Evolutionary conservation across 2,113 vertebrate species (phyloP).

Genomic region (Leptocoma aspasia): DNA sequence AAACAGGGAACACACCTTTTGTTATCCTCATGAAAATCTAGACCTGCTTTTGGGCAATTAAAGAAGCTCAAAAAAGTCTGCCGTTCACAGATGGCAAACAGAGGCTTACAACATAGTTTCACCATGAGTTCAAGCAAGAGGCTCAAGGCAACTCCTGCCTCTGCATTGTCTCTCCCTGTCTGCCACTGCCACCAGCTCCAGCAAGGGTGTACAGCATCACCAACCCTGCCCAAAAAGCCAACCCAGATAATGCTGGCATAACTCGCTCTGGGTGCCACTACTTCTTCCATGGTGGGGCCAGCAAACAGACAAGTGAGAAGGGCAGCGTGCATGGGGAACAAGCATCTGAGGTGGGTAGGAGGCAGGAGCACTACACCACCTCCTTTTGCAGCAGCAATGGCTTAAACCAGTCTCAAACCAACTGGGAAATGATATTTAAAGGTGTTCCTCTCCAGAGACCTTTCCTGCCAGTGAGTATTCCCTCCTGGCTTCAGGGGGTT

Average conservation of each 20-base stretch:
- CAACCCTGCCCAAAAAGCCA: neutral
- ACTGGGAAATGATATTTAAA: neutral
- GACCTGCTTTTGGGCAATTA: neutral
- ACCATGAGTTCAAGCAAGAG: neutral
- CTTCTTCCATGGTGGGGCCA: neutral
- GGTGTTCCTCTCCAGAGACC: neutral
- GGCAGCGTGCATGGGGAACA: fast-evolving
- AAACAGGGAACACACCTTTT: neutral
- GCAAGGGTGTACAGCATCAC: neutral
- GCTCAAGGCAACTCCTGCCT: neutral
- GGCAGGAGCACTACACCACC: neutral
- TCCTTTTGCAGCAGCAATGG: neutral
- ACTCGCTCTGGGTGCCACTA: neutral
- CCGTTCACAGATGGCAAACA: neutral
- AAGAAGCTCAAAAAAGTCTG: neutral
- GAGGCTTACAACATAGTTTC: neutral
- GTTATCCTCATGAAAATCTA: neutral
- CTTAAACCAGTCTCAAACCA: neutral
- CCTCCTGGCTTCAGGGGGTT: neutral
- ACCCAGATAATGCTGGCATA: fast-evolving
- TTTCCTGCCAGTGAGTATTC: neutral
- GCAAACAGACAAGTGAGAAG: neutral
- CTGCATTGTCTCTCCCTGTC: fast-evolving
- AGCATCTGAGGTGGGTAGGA: neutral
- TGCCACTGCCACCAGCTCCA: fast-evolving